phyloP scores from a whole-genome alignment of 1,140 invertebrate species.

The Bicyclus anynana region DNA sequence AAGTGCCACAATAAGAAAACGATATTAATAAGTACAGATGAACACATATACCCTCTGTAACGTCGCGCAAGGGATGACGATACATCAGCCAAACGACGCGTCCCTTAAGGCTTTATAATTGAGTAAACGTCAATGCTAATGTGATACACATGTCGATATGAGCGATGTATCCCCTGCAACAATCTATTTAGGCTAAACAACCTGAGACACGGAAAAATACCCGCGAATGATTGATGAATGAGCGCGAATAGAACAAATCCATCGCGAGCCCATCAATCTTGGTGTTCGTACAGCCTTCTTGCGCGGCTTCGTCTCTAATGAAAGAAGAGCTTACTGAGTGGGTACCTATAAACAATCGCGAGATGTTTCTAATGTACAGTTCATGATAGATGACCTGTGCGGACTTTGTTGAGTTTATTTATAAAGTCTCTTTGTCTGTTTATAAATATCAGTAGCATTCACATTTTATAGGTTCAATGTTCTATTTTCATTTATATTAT shows the following conservation, averaged over 20 bases:
- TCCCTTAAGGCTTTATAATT: slow-evolving; percentile 11
- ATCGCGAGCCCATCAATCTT: slow-evolving; percentile 71
- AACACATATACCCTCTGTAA: no score
- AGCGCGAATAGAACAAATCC: slow-evolving; percentile 74
- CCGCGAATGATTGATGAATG: slow-evolving; percentile 74
- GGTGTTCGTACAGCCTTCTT: slow-evolving; percentile 44
- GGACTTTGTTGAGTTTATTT: not conserved
- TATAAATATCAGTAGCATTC: no score
- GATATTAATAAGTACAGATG: no score
- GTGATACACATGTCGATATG: slow-evolving; percentile 61
- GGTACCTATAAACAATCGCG: slow-evolving; percentile 65
- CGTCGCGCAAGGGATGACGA: not conserved
- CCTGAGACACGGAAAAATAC: slow-evolving; percentile 75
- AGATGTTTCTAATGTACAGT: slow-evolving; percentile 61
- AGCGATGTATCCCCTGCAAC: slow-evolving; percentile 57
- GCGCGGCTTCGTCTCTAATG: slow-evolving; percentile 65
- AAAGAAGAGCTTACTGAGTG: slow-evolving; percentile 71
- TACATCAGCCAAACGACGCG: slow-evolving; percentile 3
- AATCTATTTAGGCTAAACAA: slow-evolving; percentile 75
- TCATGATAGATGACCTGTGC: slow-evolving; percentile 51
- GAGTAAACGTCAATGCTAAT: slow-evolving; percentile 46
- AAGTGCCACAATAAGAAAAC: no score
- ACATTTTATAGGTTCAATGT: no score
- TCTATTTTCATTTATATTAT: no score
- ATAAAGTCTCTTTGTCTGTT: not conserved